These are phyloP conservation scores for Pardalotus punctatus DNA, from an alignment of 2,113 vertebrate species.

Conservation along the genomic window DNA sequence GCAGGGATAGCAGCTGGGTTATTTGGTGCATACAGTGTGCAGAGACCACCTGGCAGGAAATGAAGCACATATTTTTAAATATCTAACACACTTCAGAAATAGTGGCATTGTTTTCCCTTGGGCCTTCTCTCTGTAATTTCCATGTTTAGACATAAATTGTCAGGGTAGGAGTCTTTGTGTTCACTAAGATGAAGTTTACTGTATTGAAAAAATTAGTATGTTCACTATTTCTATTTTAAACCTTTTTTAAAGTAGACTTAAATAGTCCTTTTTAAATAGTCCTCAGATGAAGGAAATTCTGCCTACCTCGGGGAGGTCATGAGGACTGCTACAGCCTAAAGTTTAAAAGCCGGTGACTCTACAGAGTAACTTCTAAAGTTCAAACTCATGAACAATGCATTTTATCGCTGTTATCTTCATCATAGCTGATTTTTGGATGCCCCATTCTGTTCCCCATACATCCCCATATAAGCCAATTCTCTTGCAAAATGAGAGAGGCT, in stretches of 20 bases:
- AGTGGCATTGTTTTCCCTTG: background rate
- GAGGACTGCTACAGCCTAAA: background rate
- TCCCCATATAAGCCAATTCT: background rate
- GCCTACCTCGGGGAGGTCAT: background rate
- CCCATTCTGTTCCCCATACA: background rate
- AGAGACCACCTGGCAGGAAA: background rate
- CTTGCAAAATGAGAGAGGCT: background rate
- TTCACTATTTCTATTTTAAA: background rate
- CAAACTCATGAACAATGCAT: background rate
- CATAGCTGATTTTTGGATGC: background rate
- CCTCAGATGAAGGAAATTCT: background rate
- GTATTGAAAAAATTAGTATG: background rate
- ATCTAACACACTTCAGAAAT: background rate
- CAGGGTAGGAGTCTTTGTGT: background rate
- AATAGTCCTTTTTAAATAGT: background rate
- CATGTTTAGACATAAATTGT: background rate
- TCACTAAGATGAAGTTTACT: background rate
- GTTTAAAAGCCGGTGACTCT: background rate
- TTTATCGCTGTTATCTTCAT: background rate
- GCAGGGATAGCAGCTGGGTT: background rate
- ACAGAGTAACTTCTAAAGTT: background rate
- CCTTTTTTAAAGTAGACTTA: background rate
- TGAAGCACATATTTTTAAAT: background rate
- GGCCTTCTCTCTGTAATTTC: background rate
- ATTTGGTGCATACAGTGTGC: background rate